These are phyloP conservation scores for Nephrotoma flavescens DNA, from an alignment of 2,888 invertebrate species.

Conservation along the genomic window DNA sequence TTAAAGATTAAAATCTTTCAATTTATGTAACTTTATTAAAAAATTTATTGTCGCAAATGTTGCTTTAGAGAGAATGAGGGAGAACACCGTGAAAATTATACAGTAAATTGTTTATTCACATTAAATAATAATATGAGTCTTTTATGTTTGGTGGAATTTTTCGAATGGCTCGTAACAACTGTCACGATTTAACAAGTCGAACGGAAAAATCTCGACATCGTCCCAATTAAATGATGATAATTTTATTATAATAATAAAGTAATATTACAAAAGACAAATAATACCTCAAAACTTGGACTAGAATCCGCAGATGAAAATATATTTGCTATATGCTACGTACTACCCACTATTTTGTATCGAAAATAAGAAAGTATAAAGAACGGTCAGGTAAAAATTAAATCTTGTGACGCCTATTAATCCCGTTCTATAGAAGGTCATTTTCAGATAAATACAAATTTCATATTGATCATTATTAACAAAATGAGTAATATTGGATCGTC, in stretches of 20 bases:
- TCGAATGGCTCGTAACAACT: no score
- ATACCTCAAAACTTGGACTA: background rate
- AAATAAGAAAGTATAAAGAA: background rate
- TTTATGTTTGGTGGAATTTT: no score
- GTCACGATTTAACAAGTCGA: no score
- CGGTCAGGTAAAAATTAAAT: background rate
- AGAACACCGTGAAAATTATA: no score
- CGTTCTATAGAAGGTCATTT: background rate
- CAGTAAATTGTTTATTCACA: no score
- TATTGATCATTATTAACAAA: background rate
- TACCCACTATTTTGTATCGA: background rate
- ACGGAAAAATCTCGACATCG: no score
- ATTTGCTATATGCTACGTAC: background rate
- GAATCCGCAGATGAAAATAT: background rate
- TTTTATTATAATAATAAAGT: background rate
- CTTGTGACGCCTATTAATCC: no score
- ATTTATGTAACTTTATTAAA: no score
- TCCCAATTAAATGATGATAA: background rate
- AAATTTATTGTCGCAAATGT: no score
- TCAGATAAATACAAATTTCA: background rate
- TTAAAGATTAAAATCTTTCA: no score
- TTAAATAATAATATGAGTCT: no score
- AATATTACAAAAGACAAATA: background rate
- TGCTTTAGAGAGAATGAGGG: no score
- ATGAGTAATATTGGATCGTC: background rate